Evolutionary conservation across 2,797 vertebrate genomes (phyloP).

Genomic region (Varecia variegata): DNA sequence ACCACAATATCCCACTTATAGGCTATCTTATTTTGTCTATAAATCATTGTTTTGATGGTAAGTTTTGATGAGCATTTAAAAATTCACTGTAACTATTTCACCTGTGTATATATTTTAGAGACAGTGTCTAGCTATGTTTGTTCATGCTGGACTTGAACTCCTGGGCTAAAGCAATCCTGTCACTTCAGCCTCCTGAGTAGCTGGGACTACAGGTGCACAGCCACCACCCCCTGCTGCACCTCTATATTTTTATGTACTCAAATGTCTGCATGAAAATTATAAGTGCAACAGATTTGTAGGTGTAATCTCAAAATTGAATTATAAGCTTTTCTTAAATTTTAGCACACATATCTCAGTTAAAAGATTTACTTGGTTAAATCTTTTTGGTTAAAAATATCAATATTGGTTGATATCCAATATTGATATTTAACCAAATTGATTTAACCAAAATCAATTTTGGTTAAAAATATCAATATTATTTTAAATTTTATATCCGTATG

Average conservation of each 20-base stretch:
- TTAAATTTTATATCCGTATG: slow-evolving; percentile 1
- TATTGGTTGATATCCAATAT: too few relatives aligned
- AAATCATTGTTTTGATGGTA: background rate
- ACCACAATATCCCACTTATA: background rate
- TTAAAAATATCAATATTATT: slow-evolving; percentile 15
- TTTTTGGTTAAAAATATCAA: too few relatives aligned
- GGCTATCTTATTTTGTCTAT: background rate
- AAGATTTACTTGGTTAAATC: slow-evolving; percentile 12
- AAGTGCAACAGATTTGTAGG: background rate
- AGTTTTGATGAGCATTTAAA: slow-evolving; percentile 17
- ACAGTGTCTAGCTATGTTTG: background rate
- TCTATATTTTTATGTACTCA: background rate
- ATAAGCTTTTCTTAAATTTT: slow-evolving; percentile 52
- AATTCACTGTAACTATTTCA: slow-evolving; percentile 17
- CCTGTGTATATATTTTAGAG: background rate
- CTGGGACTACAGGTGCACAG: background rate
- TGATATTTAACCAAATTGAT: too few relatives aligned
- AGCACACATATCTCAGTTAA: background rate
- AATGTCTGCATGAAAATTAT: slow-evolving; percentile 29
- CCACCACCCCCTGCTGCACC: background rate
- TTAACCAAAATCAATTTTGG: too few relatives aligned
- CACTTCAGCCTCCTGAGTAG: background rate
- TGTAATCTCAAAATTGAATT: slow-evolving; percentile 38
- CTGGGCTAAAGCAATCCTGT: background rate
- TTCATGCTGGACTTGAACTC: background rate